Evolutionary conservation across 2,888 invertebrate genomes (phyloP), one percentile per base, ranked within the genome.

Genomic region (Liopterus haemorrhoidalis): DNA sequence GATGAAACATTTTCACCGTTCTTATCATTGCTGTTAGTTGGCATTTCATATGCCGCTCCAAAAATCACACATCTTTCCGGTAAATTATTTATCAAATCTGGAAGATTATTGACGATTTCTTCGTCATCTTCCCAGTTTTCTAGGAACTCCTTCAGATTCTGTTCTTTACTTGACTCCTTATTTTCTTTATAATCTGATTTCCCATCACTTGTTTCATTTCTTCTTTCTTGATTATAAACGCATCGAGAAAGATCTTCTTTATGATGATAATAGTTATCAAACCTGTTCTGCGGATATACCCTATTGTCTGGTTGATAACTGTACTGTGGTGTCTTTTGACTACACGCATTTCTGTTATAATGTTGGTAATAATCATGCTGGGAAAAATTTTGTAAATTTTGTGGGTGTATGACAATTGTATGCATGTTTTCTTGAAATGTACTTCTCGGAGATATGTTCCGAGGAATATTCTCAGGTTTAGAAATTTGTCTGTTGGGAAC

Each of bases 101-200:
- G 45, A n/a, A 45, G 16, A 32, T 45, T 45, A n/a, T 38, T 25
- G 4, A 45, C 45, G 27, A 45, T 45, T 19, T 45, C 45, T 33
- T 45, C 45, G 14, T 45, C 45, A n/a, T 45, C 45, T 32, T 45
- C 45, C 45, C 45, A 45, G 3, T 38, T 39, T 39, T 45, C 45
- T 11, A 45, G 21, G 12, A 39, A 45, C 25, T 45, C 45, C 33
- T 45, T 45, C 21, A 45, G 33, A 8, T 32, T 33, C 21, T 45
- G 38, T 2, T 39, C 45, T 14, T 39, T 38, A 24, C 39, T 39
- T 6, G 37, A 22, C 14, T 44, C 44, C 38, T 44, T 44, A 15
- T 44, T 44, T 3, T 21, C 24, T 9, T 44, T 38, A 16, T n/a
- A 24, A 15, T 30, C 20, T 28, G 28, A 14, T 5, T 12, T 18